Conservation (phyloP, 1,140 invertebrate species). For the Drosophila bocqueti region DNA sequence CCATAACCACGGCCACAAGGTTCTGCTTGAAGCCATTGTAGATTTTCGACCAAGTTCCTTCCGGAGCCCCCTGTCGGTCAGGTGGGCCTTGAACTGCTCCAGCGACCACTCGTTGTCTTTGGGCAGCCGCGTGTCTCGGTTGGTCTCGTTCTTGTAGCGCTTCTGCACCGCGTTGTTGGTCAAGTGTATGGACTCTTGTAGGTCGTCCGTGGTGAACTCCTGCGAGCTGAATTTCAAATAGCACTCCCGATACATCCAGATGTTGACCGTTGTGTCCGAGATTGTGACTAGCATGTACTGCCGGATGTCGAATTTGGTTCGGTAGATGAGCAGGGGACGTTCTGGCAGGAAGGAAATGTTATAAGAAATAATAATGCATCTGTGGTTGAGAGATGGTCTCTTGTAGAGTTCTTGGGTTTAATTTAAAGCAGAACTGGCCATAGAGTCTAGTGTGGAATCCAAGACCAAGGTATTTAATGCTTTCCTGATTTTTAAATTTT, state of each 20-base stretch:
- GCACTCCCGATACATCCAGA: conserved; percentile 96
- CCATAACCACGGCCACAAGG: conserved; percentile 92
- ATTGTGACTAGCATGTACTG: conserved; percentile 95
- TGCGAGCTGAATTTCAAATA: conserved; percentile 96
- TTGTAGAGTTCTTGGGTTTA: background rate
- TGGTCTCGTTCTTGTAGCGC: conserved; percentile 90
- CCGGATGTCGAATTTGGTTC: conserved; percentile 96
- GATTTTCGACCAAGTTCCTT: conserved; percentile 88
- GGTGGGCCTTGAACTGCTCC: conserved; percentile 90
- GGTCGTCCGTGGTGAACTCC: conserved; percentile 92
- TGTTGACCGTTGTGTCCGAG: conserved; percentile 90
- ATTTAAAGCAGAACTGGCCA: background rate
- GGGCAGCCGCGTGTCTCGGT: conserved; percentile 89
- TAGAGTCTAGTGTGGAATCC: background rate
- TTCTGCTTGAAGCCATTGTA: conserved; percentile 95
- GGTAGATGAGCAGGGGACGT: conserved; percentile 92
- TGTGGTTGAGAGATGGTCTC: background rate
- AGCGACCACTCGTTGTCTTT: conserved; percentile 95
- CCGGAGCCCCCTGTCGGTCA: conserved; percentile 85
- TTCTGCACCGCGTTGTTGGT: conserved; percentile 97
- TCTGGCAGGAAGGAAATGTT: conserved; percentile 86
- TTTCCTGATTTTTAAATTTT: background rate
- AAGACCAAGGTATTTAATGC: background rate
- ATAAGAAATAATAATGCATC: background rate
- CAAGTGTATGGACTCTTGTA: conserved; percentile 95